Evolutionary conservation across 2,797 vertebrate genomes (phyloP).

Genomic region (Diplodus sargus): DNA sequence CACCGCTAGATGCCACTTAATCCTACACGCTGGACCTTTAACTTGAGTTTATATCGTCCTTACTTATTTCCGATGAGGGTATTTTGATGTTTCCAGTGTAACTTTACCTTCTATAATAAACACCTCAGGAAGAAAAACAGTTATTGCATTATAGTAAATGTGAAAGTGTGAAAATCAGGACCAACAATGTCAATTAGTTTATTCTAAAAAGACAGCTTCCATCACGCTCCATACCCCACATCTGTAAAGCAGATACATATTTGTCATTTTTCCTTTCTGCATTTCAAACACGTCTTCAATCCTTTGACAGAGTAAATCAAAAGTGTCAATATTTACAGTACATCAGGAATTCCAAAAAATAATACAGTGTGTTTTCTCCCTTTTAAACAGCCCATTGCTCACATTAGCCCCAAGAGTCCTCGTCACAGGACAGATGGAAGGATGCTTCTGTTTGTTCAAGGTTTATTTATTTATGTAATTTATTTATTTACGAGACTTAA

Average conservation of each 20-base stretch:
- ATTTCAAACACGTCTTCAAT: conserved; percentile 64
- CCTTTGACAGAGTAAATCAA: conserved; percentile 59
- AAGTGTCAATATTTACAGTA: conserved; percentile 66
- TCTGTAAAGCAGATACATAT: conserved; percentile 69
- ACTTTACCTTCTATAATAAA: background rate
- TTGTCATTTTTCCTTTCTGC: conserved; percentile 36
- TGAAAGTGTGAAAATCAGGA: conserved; percentile 27
- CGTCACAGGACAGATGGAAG: conserved; percentile 18
- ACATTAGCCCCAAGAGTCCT: conserved; percentile 40
- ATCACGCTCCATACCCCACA: conserved; percentile 57
- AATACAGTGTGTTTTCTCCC: conserved; percentile 53
- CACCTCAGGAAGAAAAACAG: background rate
- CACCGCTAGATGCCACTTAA: too few species aligned
- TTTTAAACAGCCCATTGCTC: conserved; percentile 68
- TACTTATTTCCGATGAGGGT: background rate
- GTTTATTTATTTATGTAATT: conserved; percentile 22
- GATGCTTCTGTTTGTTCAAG: conserved; percentile 29
- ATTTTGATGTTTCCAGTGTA: background rate
- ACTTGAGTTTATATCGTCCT: background rate
- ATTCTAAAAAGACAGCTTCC: conserved; percentile 77
- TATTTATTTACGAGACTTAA: conserved; percentile 42
- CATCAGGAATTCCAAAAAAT: conserved; percentile 63
- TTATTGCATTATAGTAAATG: background rate
- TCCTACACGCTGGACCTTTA: too few species aligned
- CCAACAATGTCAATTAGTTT: conserved; percentile 65